These are phyloP conservation scores for Ooceraea biroi DNA, from an alignment of 1,140 invertebrate species.

Conservation along the genomic window DNA sequence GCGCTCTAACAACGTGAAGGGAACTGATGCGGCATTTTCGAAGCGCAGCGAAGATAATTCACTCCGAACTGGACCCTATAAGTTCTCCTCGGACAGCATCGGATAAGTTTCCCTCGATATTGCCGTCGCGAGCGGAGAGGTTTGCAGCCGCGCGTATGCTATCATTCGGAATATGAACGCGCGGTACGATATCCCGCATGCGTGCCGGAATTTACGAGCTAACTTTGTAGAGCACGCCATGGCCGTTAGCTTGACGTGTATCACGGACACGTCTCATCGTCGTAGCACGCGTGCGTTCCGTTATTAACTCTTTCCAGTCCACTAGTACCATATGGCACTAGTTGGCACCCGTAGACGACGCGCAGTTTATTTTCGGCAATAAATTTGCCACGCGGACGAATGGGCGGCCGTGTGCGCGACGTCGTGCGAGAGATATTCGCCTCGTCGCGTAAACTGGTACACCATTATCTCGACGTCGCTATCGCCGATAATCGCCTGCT, in stretches of 20 bases:
- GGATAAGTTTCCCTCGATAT: constrained; percentile 48
- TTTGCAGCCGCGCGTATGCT: constrained; percentile 27
- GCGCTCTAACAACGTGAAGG: neutral
- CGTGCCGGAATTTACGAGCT: constrained; percentile 49
- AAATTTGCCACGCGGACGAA: constrained; percentile 42
- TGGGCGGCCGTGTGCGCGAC: neutral
- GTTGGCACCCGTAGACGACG: constrained; percentile 54
- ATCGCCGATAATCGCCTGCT: constrained; percentile 1
- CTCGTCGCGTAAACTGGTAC: neutral
- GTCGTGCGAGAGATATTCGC: constrained; percentile 11
- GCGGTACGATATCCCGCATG: constrained; percentile 30
- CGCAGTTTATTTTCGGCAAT: constrained; percentile 61
- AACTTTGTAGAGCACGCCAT: constrained; percentile 52
- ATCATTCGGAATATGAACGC: constrained; percentile 49
- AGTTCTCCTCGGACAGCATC: constrained; percentile 37
- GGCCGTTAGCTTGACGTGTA: constrained; percentile 55
- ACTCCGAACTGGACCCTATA: constrained; percentile 39
- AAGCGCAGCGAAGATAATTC: constrained; percentile 43
- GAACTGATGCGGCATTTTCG: constrained; percentile 3
- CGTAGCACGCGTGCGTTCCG: constrained; percentile 55
- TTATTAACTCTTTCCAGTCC: constrained; percentile 62
- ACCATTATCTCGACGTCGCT: neutral
- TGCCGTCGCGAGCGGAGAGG: constrained; percentile 26
- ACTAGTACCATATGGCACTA: constrained; percentile 61
- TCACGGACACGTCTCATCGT: constrained; percentile 51